Evolutionary conservation across 2,888 invertebrate genomes (phyloP).

Genomic region (Leucozona laternaria): DNA sequence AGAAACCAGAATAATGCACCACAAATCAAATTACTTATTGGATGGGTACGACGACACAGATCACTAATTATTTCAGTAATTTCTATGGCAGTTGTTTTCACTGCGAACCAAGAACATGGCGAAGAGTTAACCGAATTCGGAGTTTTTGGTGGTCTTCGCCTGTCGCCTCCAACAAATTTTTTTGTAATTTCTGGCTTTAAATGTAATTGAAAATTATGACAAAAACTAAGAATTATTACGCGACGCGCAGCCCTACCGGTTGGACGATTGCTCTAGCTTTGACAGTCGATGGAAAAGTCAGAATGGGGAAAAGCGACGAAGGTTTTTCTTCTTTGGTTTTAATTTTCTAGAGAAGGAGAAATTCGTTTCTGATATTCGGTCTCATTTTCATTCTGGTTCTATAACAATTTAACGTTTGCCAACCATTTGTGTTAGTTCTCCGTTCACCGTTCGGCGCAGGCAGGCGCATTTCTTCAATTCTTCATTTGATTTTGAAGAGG

Average conservation of each 20-base stretch:
- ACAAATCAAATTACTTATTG: slow-evolving; percentile 19
- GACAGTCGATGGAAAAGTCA: slow-evolving; percentile 43
- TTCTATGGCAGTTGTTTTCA: slow-evolving; percentile 27
- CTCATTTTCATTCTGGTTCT: too few relatives aligned
- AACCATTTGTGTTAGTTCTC: not conserved
- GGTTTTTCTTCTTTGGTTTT: slow-evolving; percentile 38
- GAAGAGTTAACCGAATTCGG: not conserved
- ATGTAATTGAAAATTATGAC: slow-evolving; percentile 40
- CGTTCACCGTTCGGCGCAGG: not conserved
- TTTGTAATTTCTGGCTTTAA: slow-evolving; percentile 1
- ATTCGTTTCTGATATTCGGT: not conserved
- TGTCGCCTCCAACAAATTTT: not conserved
- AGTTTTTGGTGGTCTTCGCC: slow-evolving; percentile 10
- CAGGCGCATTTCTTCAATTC: slow-evolving; percentile 45
- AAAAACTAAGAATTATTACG: slow-evolving; percentile 51
- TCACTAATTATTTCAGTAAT: slow-evolving; percentile 26
- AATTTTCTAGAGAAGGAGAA: not conserved
- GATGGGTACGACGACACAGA: not conserved
- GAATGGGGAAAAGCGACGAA: slow-evolving; percentile 30
- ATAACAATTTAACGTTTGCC: not conserved
- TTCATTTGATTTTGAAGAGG: slow-evolving; percentile 1
- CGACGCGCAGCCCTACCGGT: slow-evolving; percentile 50
- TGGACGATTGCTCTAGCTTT: slow-evolving; percentile 69
- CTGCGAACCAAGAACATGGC: slow-evolving; percentile 36
- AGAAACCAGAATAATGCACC: slow-evolving; percentile 10